These are phyloP conservation scores for Coturnix japonica DNA, from an alignment of 2,113 vertebrate species.

Conservation along the genomic window DNA sequence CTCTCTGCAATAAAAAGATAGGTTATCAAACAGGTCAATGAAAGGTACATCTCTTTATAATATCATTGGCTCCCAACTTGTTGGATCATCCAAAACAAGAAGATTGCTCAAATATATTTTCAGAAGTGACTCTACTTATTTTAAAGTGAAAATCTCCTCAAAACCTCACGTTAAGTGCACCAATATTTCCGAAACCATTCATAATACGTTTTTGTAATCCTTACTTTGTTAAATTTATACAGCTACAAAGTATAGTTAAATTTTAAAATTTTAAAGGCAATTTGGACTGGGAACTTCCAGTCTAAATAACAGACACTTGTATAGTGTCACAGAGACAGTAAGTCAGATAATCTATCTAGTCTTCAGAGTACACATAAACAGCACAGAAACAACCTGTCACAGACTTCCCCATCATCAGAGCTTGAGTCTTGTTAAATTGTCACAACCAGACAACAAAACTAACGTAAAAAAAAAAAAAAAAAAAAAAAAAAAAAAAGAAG, in stretches of 20 bases:
- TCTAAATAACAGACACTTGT: neutral
- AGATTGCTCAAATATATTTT: neutral
- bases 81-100: neutral
- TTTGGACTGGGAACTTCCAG: neutral
- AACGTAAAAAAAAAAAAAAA: neutral
- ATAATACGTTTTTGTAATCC: neutral
- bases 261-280: neutral
- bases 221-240: neutral
- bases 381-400: neutral
- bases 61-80: neutral
- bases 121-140: neutral
- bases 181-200: neutral
- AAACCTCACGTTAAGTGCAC: neutral
- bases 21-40: neutral
- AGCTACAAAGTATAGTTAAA: neutral
- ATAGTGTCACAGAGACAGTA: neutral
- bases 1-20: neutral
- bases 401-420: neutral
- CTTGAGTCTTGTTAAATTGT: neutral
- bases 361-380: neutral
- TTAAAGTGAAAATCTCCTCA: neutral
- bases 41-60: constrained; percentile 8
- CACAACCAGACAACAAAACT: neutral
- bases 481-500: neutral
- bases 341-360: neutral